Evolutionary conservation across 2,113 vertebrate species (phyloP), one percentile per base, ranked within the genome.

Genomic region (Myotis brandtii): DNA sequence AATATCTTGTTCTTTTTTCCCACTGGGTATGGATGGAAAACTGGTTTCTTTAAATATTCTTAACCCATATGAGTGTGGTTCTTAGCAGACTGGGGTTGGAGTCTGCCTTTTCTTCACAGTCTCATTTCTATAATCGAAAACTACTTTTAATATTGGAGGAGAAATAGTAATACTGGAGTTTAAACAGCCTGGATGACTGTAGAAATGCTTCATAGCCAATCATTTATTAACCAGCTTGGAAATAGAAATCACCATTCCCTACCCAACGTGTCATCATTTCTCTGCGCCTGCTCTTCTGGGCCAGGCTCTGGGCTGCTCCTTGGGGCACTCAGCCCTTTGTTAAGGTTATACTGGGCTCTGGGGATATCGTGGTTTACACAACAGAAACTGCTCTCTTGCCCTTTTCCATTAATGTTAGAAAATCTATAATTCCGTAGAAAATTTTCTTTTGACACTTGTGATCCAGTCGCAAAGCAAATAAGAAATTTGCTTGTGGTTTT

Each of bases 401-500:
- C 27, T 92, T 93, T 95, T 50, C 32, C 25, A 30, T 77, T 87
- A 48, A 77, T 85, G 32, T 69, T 85, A 93, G 84, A 86, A 96
- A 92, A 92, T 66, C 76, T 66, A 8, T 81, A 82, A 70, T 95
- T 62, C 62, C 6, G 3, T 30, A 91, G 81, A 52, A 87, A 84
- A 34, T 77, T 79, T 90, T n/a, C 25, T 86, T 43, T 8, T 64
- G 40, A 48, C 4, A 10, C 3, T 76, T 79, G 27, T 32, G 66
- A 14, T 69, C 82, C 4, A 40, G 10, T 79, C 52, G 86, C 43
- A 83, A 70, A 77, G 10, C 67, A 95, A 84, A 80, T 52, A 86
- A 13, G 48, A 95, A 83, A 56, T 95, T 92, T 91, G 34, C 82
- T 70, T 94, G 14, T n/a, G 54, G 48, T 56, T 96, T 92, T 73